Base-by-base conservation (phyloP, 2,797 vertebrate species). In the Channallabes apus region DNA sequence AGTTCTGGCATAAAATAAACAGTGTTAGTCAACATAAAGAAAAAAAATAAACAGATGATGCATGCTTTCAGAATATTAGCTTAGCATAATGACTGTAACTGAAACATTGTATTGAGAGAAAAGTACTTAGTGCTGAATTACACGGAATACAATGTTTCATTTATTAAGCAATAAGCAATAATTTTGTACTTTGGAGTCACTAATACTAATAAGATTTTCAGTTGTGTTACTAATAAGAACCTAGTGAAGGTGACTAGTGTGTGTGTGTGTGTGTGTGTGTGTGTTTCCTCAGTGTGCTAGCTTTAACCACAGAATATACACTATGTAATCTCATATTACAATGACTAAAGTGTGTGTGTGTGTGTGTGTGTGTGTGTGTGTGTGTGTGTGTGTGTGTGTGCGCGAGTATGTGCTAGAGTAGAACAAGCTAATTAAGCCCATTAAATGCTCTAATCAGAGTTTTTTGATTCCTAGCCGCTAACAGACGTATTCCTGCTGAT, bases 391-490 rank as follows among this genome's bases (percentile, higher is more conserved):
- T 38, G 32, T 46, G 38, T 65, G 61, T 17, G 59, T 51, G 38
- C 41, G 69, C 20, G 11, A 51, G 58, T 32, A 59, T 38, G 22
- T 22, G 61, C 17, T 58, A 2, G 46, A 27, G 72, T 27, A 27
- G 22, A 22, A 68, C 46, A 27, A n/a, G 51, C 29, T 82, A 73
- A 82, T 79, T 79, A 77, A 86, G 29, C 72, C 51, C 71, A 84
- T 59, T 75, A 77, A 88, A 73, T 1, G 17, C 75, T 59, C 24
- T 38, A 67, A 54, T 80, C 75, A 51, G 61, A 2, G 51, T 61
- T 78, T 51, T 77, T 46, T 67, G 9, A 59, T 67, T 86, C 59
- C 2, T 5, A 62, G 7, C 54, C 0, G 9, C 35, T 62, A 71
- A 76, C 79, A 67, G 56, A 24, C 51, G 22, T 29, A 17, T 56